These are phyloP conservation scores for Phalacrocorax carbo DNA, from an alignment of 2,113 vertebrate genomes.

Conservation along the genomic window DNA sequence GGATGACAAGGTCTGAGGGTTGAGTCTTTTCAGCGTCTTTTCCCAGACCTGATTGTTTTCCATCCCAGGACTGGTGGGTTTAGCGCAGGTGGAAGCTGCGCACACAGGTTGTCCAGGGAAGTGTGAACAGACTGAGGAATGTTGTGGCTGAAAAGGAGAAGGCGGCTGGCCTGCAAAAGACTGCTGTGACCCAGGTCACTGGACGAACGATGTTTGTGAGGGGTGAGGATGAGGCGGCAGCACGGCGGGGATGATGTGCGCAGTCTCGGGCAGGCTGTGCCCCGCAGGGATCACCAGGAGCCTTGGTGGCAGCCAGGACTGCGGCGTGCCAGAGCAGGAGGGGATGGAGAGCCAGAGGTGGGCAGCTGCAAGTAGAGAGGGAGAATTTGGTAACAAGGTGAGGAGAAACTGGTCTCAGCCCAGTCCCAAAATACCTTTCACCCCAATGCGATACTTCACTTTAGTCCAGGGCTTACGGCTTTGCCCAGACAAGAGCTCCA, in stretches of 20 bases:
- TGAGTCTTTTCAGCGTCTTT: background rate
- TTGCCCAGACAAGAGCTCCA: background rate
- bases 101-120: background rate
- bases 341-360: background rate
- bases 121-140: background rate
- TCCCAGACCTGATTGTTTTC: conserved; percentile 6
- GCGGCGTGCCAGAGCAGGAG: rapidly evolving
- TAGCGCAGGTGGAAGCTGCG: background rate
- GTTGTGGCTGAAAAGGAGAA: background rate
- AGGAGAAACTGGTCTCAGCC: background rate
- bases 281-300: rapidly evolving
- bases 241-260: rapidly evolving
- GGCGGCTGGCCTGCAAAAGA: background rate
- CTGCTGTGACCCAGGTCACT: no score
- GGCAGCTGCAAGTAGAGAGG: background rate
- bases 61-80: conserved; percentile 9
- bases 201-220: background rate
- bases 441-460: background rate
- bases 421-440: background rate
- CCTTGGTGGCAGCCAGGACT: background rate
- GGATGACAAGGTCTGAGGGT: background rate
- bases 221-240: background rate
- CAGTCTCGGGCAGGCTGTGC: background rate
- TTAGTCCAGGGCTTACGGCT: background rate
- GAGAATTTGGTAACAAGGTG: background rate